Percentiles rank a stretch among this genome's conserved stretches.
These are phyloP conservation scores for Acanthaster planci DNA, from an alignment of 35 echinoderm and acorn worm genomes.

Conservation along the genomic window DNA sequence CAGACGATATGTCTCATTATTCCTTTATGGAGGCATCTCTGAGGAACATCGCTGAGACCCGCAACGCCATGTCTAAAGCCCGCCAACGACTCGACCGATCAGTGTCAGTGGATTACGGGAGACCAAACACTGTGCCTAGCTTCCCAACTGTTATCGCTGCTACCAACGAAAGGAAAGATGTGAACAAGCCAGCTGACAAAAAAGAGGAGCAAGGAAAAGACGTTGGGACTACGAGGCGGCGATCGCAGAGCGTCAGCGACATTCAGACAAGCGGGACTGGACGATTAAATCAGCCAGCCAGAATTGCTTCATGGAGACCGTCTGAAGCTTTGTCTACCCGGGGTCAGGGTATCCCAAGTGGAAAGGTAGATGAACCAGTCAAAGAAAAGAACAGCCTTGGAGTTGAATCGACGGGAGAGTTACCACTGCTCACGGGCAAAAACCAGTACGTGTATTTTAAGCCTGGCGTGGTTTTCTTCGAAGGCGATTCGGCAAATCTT, in stretches of 20 bases:
- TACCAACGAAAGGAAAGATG: background rate
- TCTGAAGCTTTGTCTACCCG: background rate
- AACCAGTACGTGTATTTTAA: background rate
- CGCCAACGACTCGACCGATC: conserved; percentile 1
- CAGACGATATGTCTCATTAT: background rate
- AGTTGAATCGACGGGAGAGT: background rate
- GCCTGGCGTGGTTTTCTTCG: background rate
- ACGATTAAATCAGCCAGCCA: background rate
- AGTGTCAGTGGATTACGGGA: background rate
- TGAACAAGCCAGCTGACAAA: background rate
- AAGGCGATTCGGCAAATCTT: background rate
- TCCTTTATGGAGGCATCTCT: conserved; percentile 6
- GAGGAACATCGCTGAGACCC: background rate
- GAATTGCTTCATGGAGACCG: background rate
- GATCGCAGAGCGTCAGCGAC: background rate
- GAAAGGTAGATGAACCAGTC: background rate
- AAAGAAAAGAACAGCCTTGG: background rate
- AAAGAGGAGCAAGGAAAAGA: background rate
- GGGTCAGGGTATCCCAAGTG: background rate
- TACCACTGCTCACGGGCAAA: conserved; percentile 1
- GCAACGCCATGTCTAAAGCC: background rate
- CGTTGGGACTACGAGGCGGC: background rate
- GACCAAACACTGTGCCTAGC: background rate
- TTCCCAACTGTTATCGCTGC: background rate
- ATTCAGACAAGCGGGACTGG: background rate